Evolutionary conservation across 1,140 invertebrate genomes (phyloP), one percentile per base, ranked within the genome.

Genomic region (Palaemon carinicauda): DNA sequence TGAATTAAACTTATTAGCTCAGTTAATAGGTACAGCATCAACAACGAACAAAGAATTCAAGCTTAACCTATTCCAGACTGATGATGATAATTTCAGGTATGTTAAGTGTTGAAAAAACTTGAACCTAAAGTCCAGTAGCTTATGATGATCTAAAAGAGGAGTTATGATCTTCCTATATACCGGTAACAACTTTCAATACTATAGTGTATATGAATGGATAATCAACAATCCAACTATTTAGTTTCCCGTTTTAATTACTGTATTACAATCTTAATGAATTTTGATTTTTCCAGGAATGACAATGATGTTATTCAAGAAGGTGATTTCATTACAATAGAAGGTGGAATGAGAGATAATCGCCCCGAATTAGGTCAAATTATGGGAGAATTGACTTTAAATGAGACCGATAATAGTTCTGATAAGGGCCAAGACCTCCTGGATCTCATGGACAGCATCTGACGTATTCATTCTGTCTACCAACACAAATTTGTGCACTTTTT

Each of bases 381-480:
- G 27, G 71, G 69, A 19, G 80, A 82, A 24, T 24, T 82, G 80
- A 74, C 65, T 14, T 27, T 81, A 9, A 24, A 81, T 9, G 80
- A 81, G 7, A 50, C 33, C 14, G 69, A 21, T 50, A 0, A 60
- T 17, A 41, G 50, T 14, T 24, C 27, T 2, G 56, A 82, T 17
- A 53, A 74, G 21, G 80, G 50, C 27, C 80, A 82, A 53, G 80
- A 82, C 12, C 80, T 82, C 5, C 41, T 82, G 24, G 80, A 82
- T 51, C 31, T 82, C 5, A 82, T 82, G 80, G 80, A 82, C n/a
- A 82, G 80, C 51, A 33, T 65, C 14, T 60, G 53, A 73, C 21
- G 69, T n/a, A n/a, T n/a, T n/a, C n/a, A n/a, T n/a, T n/a, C n/a
- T n/a, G n/a, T n/a, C n/a, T n/a, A n/a, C n/a, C n/a, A n/a, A n/a